phyloP scores from a whole-genome alignment of 2,888 invertebrate genomes.

The Latrodectus hesperus region DNA sequence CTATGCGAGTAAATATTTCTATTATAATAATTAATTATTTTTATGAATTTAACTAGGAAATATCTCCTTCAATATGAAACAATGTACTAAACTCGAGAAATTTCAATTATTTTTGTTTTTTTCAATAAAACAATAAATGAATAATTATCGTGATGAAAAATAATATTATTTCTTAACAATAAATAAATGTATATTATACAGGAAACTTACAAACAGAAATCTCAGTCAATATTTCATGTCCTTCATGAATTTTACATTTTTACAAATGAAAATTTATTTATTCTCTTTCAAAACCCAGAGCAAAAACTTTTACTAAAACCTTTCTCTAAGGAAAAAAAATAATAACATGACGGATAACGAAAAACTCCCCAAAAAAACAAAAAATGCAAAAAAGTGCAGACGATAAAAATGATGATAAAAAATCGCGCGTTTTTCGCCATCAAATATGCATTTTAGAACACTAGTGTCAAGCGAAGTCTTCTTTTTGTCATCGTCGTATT shows the following conservation, averaged over 20 bases:
- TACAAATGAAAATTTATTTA: constrained; percentile 42
- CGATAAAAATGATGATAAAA: constrained; percentile 29
- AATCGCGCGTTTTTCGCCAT: constrained; percentile 52
- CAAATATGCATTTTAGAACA: constrained; percentile 61
- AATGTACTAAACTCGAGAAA: no score
- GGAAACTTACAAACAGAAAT: neutral
- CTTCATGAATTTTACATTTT: neutral
- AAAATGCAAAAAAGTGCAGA: neutral
- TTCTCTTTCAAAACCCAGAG: constrained; percentile 11
- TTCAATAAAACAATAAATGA: no score
- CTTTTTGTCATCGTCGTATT: constrained; percentile 47
- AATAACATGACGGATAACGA: neutral
- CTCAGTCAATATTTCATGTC: neutral
- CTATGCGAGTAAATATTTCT: no score
- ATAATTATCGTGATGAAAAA: no score
- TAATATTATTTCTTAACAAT: no score
- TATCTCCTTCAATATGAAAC: no score
- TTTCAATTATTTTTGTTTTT: no score
- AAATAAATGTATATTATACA: no score
- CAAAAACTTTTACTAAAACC: constrained; percentile 38
- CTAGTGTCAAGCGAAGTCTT: constrained; percentile 16
- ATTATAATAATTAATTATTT: no score
- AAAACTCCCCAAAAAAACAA: neutral
- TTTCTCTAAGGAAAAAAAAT: neutral
- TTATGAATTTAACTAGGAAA: no score